Evolutionary conservation across 2,113 vertebrate species (phyloP), one percentile per base, ranked within the genome.

Genomic region (Dasypus novemcinctus): DNA sequence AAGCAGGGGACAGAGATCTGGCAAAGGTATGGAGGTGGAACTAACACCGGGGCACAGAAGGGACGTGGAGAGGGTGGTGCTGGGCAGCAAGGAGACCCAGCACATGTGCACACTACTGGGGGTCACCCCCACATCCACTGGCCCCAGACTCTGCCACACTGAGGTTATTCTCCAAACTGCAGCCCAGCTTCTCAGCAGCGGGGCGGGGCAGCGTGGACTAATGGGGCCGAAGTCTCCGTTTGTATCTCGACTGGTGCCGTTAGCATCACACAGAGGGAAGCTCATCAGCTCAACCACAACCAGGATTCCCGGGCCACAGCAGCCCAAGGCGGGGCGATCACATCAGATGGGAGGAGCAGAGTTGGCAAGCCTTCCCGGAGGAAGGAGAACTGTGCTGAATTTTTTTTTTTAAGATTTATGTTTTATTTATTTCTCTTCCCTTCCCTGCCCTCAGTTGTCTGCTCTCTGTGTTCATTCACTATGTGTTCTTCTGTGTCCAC

Each of bases 21-120:
- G 10, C 27, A 21, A 4, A 68, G 25, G 11, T 7, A 5, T 2
- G 21, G 8, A 49, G 54, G 21, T 5, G 57, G 23, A 36, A 10
- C 14, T 5, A 2, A 5, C 9, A 3, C 0, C 5, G 1, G n/a
- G 29, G 69, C 57, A 18, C 4, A 25, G 43, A 43, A 7, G 1
- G 15, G 29, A n/a, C 18, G 64, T 1, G 17, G 5, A 41, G 41
- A 33, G 36, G 57, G 21, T 41, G 41, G 9, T 2, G 5, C 69
- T 41, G 33, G 59, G 59, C 27, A 27, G 1, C 5, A 1, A 10
- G 29, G 38, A 3, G 5, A 0, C 21, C n/a, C 7, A 52, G 6
- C 29, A 21, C 36, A 13, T 14, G n/a, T 0, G 27, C 8, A 4
- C 17, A 10, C 10, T 6, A 27, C 12, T 9, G 5, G 21, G 63